Evolutionary conservation across 2,113 vertebrate species (phyloP).

Genomic region (Rhea pennata): DNA sequence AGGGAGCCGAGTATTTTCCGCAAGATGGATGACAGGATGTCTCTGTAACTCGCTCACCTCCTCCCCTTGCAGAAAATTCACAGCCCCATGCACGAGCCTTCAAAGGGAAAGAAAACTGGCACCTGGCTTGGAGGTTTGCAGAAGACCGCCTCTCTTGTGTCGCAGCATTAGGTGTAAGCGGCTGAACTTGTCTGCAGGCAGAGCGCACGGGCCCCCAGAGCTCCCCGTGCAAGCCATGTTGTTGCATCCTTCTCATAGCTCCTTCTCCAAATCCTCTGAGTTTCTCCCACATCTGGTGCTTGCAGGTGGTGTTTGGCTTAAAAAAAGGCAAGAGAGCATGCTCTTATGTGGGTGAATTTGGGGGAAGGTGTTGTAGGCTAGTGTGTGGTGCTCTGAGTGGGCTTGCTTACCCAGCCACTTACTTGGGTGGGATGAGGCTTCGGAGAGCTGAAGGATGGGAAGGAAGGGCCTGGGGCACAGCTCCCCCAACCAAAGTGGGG

Average conservation of each 20-base stretch:
- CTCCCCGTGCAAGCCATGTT: accelerated
- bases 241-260: accelerated
- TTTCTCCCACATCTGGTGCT: not conserved
- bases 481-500: not conserved
- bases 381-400: not conserved
- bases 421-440: not conserved
- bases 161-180: accelerated
- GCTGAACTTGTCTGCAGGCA: not conserved
- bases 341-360: not conserved
- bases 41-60: not conserved
- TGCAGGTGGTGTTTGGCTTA: not conserved
- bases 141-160: not conserved
- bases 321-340: accelerated
- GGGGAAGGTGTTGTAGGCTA: accelerated
- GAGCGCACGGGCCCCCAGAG: not conserved
- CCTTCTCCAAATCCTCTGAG: not conserved
- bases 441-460: not conserved
- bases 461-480: not conserved
- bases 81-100: not conserved
- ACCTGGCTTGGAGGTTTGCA: conserved; percentile 28
- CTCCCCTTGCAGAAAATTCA: conserved; percentile 27
- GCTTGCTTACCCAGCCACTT: not conserved
- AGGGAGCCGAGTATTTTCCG: conserved; percentile 6
- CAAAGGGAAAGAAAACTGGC: not conserved
- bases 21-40: conserved; percentile 61